Percentiles rank a stretch among this genome's conserved stretches.
Evolutionary conservation across 2,113 vertebrate species (phyloP).

Genomic region (Menidia beryllina): DNA sequence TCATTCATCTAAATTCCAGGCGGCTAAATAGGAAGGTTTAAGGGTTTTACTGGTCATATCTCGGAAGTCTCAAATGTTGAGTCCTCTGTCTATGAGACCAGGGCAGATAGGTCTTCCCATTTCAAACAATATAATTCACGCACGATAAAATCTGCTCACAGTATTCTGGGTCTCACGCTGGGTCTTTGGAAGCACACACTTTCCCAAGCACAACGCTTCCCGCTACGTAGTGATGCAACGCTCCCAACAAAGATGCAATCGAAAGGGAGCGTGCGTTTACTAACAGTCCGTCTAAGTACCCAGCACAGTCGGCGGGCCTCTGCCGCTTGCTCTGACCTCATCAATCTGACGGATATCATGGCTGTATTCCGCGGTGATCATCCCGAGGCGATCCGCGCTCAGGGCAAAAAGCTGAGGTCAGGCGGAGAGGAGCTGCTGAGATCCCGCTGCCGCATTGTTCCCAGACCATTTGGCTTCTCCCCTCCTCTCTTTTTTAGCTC

Average conservation of each 20-base stretch:
- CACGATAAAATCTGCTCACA: conserved; percentile 77
- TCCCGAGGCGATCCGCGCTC: conserved; percentile 71
- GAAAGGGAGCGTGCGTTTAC: conserved; percentile 63
- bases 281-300: conserved; percentile 70
- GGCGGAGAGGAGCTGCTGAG: conserved; percentile 59
- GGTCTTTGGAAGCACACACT: conserved; percentile 74
- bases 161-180: conserved; percentile 72
- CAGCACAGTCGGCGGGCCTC: conserved; percentile 68
- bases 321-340: conserved; percentile 68
- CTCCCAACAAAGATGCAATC: conserved; percentile 80
- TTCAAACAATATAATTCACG: conserved; percentile 74
- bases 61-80: conserved; percentile 63
- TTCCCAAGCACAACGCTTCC: conserved; percentile 75
- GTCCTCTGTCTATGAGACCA: conserved; percentile 71
- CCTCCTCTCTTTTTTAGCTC: conserved; percentile 34
- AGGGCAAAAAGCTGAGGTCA: conserved; percentile 71
- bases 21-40: conserved; percentile 72
- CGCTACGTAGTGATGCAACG: conserved; percentile 82
- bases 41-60: conserved; percentile 71
- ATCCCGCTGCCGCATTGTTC: conserved; percentile 67
- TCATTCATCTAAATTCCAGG: conserved; percentile 74
- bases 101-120: conserved; percentile 65
- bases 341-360: conserved; percentile 76
- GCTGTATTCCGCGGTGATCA: conserved; percentile 66
- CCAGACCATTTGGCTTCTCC: conserved; percentile 47